Conservation (phyloP, 2,113 vertebrate species). For the Thalassarche chlororhynchos region DNA sequence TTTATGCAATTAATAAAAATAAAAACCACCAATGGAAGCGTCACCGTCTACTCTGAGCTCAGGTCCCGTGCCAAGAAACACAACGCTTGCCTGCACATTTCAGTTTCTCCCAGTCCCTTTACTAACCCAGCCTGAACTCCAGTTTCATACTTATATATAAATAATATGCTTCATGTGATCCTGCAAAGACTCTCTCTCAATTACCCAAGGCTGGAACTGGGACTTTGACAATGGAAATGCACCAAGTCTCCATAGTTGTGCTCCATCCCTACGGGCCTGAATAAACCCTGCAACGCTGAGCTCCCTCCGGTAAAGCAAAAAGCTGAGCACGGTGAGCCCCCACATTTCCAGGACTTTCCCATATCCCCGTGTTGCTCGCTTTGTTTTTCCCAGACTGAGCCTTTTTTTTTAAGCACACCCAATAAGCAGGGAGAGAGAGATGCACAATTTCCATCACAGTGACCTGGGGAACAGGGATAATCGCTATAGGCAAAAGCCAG, state of each 20-base stretch:
- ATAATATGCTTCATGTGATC: background rate
- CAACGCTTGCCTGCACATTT: background rate
- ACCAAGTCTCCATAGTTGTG: fast-evolving
- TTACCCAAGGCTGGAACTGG: background rate
- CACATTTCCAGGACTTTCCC: background rate
- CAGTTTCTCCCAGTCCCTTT: background rate
- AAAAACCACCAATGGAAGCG: background rate
- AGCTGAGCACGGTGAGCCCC: background rate
- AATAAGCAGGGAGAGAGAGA: background rate
- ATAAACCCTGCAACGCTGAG: background rate
- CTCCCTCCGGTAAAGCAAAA: background rate
- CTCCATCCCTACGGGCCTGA: background rate
- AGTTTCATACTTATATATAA: background rate
- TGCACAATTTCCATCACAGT: background rate
- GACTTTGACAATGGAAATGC: background rate
- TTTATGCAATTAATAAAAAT: background rate
- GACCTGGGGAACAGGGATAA: background rate
- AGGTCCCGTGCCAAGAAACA: background rate
- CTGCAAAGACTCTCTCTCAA: background rate
- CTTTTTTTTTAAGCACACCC: background rate
- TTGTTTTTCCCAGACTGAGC: fast-evolving
- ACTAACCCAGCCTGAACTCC: background rate
- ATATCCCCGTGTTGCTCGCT: fast-evolving
- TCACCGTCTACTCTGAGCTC: background rate
- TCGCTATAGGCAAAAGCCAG: background rate